Percentiles rank a stretch among this genome's conserved stretches.
Conservation (phyloP, 2,797 vertebrate genomes). For the Typhlichthys subterraneus region DNA sequence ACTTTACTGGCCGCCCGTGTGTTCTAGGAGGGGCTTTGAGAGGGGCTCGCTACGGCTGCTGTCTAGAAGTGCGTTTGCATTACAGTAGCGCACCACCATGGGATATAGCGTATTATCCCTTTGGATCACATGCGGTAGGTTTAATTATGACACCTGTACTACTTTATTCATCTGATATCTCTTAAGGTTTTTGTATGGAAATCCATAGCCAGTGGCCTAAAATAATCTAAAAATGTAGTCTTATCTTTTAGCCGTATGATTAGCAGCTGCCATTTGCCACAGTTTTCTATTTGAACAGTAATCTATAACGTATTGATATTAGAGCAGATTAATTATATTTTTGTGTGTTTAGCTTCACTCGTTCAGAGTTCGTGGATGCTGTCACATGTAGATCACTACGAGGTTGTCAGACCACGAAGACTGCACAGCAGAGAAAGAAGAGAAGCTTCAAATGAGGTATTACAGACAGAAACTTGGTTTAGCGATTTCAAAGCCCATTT, state of each 20-base stretch:
- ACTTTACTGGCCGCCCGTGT: not conserved
- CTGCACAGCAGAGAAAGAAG: slow-evolving; percentile 45
- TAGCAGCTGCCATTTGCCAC: not conserved
- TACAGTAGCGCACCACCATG: not conserved
- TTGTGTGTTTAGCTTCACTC: slow-evolving; percentile 44
- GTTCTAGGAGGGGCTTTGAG: slow-evolving; percentile 21
- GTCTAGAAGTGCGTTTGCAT: no score
- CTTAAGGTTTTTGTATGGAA: no score
- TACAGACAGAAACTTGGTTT: not conserved
- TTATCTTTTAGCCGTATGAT: no score
- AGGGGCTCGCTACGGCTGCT: no score
- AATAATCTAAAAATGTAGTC: no score
- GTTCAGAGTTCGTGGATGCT: slow-evolving; percentile 35
- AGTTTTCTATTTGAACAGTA: not conserved
- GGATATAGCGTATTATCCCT: slow-evolving; percentile 9
- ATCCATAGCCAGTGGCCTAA: no score
- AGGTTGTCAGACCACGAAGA: slow-evolving; percentile 75
- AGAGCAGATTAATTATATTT: not conserved
- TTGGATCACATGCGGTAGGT: slow-evolving; percentile 52
- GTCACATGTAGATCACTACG: slow-evolving; percentile 65
- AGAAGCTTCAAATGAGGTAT: slow-evolving; percentile 65
- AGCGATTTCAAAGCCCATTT: no score
- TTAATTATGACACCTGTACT: not conserved
- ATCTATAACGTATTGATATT: not conserved
- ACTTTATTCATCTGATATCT: not conserved